Evolutionary conservation across 2,888 invertebrate genomes (phyloP).

Genomic region (Agrilus cyanescens): DNA sequence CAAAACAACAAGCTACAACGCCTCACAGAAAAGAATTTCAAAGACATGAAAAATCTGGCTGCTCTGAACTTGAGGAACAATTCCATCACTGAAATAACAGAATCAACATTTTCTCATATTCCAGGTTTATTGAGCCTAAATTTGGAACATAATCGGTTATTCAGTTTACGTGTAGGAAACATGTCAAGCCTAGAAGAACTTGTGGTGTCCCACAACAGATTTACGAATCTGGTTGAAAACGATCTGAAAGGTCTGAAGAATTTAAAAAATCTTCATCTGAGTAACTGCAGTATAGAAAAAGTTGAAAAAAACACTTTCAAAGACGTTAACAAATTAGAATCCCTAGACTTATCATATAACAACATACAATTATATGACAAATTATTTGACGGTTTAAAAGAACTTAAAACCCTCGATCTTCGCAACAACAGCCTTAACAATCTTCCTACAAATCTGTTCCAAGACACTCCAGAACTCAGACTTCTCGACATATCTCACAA

Average conservation of each 20-base stretch:
- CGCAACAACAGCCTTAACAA: conserved; percentile 18
- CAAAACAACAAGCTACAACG: conserved; percentile 9
- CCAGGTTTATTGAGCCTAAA: conserved; percentile 16
- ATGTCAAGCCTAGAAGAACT: conserved; percentile 15
- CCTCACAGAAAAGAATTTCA: conserved; percentile 5
- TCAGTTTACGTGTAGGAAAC: conserved; percentile 13
- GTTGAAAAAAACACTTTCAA: conserved; percentile 10
- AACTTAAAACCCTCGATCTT: conserved; percentile 19
- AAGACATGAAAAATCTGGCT: conserved; percentile 6
- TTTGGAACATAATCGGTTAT: conserved; percentile 20
- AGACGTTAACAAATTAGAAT: conserved; percentile 16
- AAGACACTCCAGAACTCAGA: conserved; percentile 15
- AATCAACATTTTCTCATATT: not conserved
- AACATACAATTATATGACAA: conserved; percentile 5
- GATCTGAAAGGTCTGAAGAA: not conserved
- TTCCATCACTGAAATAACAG: conserved; percentile 1
- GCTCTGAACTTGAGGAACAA: conserved; percentile 11
- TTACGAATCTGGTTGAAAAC: conserved; percentile 10
- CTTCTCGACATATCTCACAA: conserved; percentile 22
- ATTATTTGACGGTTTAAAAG: conserved; percentile 10
- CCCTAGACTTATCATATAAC: conserved; percentile 23
- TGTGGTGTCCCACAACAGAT: conserved; percentile 18
- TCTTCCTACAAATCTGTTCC: conserved; percentile 17
- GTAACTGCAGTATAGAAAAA: not conserved
- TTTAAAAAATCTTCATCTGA: not conserved